Base-by-base conservation (phyloP, 2,888 invertebrate genomes). In the Ptychoptera contaminata region DNA sequence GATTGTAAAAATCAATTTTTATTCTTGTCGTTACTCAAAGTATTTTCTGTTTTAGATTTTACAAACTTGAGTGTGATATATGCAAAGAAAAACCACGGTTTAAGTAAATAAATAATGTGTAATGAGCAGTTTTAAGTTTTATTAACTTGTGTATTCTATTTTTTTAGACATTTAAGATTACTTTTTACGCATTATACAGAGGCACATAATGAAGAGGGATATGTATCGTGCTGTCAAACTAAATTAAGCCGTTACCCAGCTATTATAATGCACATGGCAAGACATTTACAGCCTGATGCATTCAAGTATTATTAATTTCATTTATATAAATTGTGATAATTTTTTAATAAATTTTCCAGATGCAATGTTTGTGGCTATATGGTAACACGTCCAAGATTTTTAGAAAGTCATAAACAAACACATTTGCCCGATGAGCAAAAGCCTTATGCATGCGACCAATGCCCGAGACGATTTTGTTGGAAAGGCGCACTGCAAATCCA, bases 401-500 rank as follows among this genome's bases (percentile, higher is more conserved):
- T 50, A 8, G 36, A 44, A 14, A 41, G 42, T 34, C 50, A 50
- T 43, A 44, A 42, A 16, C 44, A 48, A 37, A 50, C 50, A 11
- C 50, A 50, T 46, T 41, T 47, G 16, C 46, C 48, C 1, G 47
- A 47, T 16, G 40, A 40, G 8, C 34, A 48, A 31, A 45, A 45
- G 35, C 50, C 48, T 36, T 47, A 37, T 9, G 46, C 42, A 14
- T 50, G 50, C 23, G 47, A 47, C 40, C 41, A 44, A 39, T 50
- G 50, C 39, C 29, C 43, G 1, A 35, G 46, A 29, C 23, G 46
- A 10, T 50, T 48, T 40, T 47, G 46, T 14, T 50, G 50, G 50
- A 50, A 50, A 42, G 47, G 46, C 16, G 50, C 50, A 7, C 39
- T 50, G 2, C 42, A 44, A 30, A 43, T 46, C 39, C 50, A 50